Evolutionary conservation across 2,888 invertebrate genomes (phyloP), one percentile per base, ranked within the genome.

Genomic region (Carpatolechia fugitivella): DNA sequence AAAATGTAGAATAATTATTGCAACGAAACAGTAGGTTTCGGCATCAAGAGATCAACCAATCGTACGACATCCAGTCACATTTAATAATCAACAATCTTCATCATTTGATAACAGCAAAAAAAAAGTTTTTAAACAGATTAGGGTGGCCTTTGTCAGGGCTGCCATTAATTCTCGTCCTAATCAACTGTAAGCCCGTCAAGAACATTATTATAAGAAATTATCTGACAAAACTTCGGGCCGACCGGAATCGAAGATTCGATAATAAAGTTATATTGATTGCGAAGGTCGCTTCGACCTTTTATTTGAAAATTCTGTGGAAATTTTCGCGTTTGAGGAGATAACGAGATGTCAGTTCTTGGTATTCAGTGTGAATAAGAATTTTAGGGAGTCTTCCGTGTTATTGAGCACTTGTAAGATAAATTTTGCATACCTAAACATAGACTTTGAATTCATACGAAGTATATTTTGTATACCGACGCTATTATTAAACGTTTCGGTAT

Each of bases 191-290:
- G 6, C 6, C 24, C 24, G 3, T 62, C 60, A 57, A 55, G 60
- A 18, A 56, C 53, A 55, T 58, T 58, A 60, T 63, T 59, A 50
- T 56, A 58, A 60, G 65, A 62, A n/a, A 65, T 66, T 67, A 63
- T 30, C 18, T 29, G n/a, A 35, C 11, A 31, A 47, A 31, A 49
- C 20, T 49, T 36, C 35, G n/a, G 13, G 36, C 10, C 18, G 44
- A 8, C 35, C 35, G 31, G 35, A 49, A 49, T 49, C 35, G 29
- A 31, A 30, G 49, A 49, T 52, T 52, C 13, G 51, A 52, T 52
- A 40, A 52, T 41, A 33, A 46, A 52, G 33, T 52, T 52, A 52
- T 52, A 52, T 52, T 52, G 52, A 52, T 52, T 52, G 52, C 31
- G 41, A 41, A 40, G 40, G 24, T 29, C 31, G 13, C 14, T 31